Percentiles rank a stretch among this genome's conserved stretches.
Conservation (phyloP, 2,113 vertebrate species). For the Cynocephalus volans region DNA sequence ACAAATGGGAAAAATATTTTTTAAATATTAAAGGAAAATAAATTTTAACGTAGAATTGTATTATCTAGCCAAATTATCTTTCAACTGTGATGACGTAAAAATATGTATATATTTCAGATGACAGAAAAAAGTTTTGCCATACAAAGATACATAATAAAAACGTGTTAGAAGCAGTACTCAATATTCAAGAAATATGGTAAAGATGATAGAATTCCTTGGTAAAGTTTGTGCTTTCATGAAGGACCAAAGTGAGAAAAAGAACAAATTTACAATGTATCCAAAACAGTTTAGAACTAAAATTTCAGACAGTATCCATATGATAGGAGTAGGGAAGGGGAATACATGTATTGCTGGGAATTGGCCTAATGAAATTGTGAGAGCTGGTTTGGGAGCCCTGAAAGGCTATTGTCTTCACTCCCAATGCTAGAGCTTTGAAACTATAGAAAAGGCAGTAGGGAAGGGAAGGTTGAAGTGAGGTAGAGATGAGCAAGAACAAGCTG, state of each 20-base stretch:
- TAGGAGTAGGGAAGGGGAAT: not conserved
- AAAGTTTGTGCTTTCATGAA: not conserved
- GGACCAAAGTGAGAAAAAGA: not conserved
- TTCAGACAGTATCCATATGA: not conserved
- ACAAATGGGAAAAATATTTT: conserved; percentile 4
- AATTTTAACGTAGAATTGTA: not conserved
- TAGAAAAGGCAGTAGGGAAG: not conserved
- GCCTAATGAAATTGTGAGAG: not conserved
- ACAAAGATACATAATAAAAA: not conserved
- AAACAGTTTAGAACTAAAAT: not conserved
- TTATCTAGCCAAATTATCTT: not conserved
- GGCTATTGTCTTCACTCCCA: not conserved
- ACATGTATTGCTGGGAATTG: not conserved
- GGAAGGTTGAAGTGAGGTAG: not conserved
- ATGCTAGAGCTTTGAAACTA: not conserved
- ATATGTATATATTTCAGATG: not conserved
- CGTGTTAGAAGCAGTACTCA: not conserved
- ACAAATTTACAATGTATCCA: not conserved
- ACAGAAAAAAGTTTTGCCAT: not conserved
- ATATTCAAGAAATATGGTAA: not conserved
- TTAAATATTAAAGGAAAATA: conserved; percentile 48
- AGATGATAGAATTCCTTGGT: not conserved
- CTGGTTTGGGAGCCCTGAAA: not conserved
- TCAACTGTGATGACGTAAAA: not conserved
- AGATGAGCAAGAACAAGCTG: not conserved